Percentiles rank a stretch among this genome's conserved stretches.
Conservation (phyloP, 2,797 vertebrate species). For the Cirrhinus mrigala region DNA sequence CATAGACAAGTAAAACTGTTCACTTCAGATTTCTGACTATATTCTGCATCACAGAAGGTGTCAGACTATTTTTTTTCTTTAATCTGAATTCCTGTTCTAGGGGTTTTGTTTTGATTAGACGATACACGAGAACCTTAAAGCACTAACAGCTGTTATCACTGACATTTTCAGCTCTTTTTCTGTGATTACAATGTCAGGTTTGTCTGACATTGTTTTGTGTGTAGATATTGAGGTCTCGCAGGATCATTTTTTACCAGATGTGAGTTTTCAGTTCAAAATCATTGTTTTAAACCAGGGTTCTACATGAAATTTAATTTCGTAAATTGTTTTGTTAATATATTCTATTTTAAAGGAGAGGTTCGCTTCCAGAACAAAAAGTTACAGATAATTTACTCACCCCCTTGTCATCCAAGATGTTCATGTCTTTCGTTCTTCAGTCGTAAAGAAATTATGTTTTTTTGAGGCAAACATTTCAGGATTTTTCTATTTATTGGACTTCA, state of each 20-base stretch:
- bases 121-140: background rate
- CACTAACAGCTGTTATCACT: slow-evolving; percentile 11
- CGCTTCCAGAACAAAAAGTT: too few relatives aligned
- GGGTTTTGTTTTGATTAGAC: slow-evolving; percentile 9
- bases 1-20: slow-evolving; percentile 46
- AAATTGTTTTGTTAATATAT: too few relatives aligned
- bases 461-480: too few relatives aligned
- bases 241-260: background rate
- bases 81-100: slow-evolving; percentile 13
- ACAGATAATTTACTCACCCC: too few relatives aligned
- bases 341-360: too few relatives aligned
- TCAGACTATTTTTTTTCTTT: slow-evolving; percentile 61
- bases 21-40: slow-evolving; percentile 66
- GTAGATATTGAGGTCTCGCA: background rate
- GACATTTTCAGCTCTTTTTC: background rate
- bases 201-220: slow-evolving; percentile 2
- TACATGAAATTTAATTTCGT: too few relatives aligned
- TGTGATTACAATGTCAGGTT: background rate
- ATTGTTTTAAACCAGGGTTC: background rate
- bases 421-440: too few relatives aligned
- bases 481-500: too few relatives aligned
- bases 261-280: background rate
- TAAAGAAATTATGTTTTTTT: too few relatives aligned
- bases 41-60: slow-evolving; percentile 66
- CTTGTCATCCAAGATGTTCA: too few relatives aligned